Percentiles rank a stretch among this genome's conserved stretches.
Conservation (phyloP, 2,113 vertebrate genomes). For the Protomyctophum bolini region DNA sequence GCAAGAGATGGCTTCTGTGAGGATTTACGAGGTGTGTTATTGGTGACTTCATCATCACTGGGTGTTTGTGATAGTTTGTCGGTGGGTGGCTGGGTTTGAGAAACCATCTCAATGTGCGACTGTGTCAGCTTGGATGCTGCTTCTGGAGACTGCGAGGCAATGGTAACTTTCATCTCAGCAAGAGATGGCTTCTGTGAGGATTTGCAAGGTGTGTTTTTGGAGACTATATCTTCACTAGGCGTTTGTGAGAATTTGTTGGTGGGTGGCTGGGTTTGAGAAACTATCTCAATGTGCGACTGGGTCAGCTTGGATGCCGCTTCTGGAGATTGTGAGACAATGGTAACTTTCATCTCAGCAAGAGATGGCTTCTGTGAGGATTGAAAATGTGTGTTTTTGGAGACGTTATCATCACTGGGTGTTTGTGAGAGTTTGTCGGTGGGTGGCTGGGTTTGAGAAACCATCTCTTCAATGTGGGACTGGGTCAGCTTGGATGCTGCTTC, state of each 20-base stretch:
- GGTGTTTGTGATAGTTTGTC: conserved; percentile 13
- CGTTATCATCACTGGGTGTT: conserved; percentile 1
- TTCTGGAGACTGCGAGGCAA: conserved; percentile 8
- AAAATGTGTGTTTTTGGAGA: not conserved
- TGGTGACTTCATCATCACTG: no score
- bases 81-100: not conserved
- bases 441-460: not conserved
- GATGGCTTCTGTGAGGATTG: not conserved
- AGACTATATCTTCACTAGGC: not conserved
- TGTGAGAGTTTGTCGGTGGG: conserved; percentile 2
- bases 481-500: not conserved
- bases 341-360: conserved; percentile 1
- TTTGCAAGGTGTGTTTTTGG: not conserved
- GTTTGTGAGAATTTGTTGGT: conserved; percentile 11
- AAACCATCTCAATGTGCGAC: conserved; percentile 1
- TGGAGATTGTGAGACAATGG: conserved; percentile 6
- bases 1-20: not conserved
- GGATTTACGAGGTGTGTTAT: no score
- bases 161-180: conserved; percentile 7
- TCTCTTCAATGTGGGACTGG: conserved; percentile 8
- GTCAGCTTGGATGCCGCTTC: not conserved
- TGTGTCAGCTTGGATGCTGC: not conserved
- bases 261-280: not conserved
- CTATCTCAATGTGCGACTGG: conserved; percentile 12
- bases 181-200: not conserved